Conservation (phyloP, 2,888 invertebrate genomes). For the Acanthosepion esculentum region DNA sequence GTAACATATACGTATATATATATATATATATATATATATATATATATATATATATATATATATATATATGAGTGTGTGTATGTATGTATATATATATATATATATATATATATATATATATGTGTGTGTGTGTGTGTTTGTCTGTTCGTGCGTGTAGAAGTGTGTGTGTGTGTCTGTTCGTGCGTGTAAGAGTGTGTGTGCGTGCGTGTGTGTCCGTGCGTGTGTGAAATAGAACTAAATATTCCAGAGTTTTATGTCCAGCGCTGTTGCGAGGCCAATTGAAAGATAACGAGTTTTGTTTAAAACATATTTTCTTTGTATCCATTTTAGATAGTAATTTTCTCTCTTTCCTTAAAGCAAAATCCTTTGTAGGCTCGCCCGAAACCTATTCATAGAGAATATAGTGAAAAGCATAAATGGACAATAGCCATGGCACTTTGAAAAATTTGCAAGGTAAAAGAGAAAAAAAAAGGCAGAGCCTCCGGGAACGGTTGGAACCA, state of each 20-base stretch:
- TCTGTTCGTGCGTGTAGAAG: too few relatives aligned
- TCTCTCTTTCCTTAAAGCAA: not conserved
- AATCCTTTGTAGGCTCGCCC: not conserved
- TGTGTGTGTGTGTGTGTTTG: too few relatives aligned
- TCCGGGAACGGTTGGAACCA: not conserved
- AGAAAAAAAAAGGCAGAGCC: not conserved
- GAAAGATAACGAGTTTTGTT: not conserved
- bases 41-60: not conserved
- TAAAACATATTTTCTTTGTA: not conserved
- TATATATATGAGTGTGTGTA: not conserved
- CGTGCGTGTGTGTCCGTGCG: too few relatives aligned
- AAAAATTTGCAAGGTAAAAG: not conserved
- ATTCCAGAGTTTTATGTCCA: not conserved
- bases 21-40: slow-evolving; percentile 2
- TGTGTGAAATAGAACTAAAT: not conserved
- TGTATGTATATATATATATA: not conserved
- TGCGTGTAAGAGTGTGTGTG: too few relatives aligned
- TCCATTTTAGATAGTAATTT: not conserved
- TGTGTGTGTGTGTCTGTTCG: too few relatives aligned
- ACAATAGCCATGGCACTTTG: not conserved
- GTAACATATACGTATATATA: too few relatives aligned
- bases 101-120: not conserved
- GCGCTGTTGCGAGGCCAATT: not conserved
- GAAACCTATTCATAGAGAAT: slow-evolving; percentile 2
- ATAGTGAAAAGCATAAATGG: not conserved